phyloP scores from a whole-genome alignment of 1,140 invertebrate species.

The Drosophila sp. region DNA sequence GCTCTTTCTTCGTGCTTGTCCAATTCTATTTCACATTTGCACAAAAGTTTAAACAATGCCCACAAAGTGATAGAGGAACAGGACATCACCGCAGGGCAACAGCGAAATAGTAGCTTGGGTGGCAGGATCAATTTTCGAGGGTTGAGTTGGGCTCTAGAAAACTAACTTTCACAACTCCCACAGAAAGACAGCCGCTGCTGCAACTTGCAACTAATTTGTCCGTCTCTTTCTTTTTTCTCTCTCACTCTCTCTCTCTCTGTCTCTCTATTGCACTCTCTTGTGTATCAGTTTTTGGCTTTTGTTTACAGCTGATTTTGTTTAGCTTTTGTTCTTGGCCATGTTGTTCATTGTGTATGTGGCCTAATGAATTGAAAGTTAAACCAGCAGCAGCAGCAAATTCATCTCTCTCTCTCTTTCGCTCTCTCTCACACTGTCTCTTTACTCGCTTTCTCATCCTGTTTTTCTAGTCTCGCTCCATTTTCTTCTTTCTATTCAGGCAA shows the following conservation, averaged over 20 bases:
- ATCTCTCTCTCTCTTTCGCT: constrained; percentile 18
- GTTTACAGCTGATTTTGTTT: constrained; percentile 64
- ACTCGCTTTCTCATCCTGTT: neutral
- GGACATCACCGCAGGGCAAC: constrained; percentile 14
- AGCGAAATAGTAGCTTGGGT: constrained; percentile 20
- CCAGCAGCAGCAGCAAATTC: constrained; percentile 3
- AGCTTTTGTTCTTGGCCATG: constrained; percentile 55
- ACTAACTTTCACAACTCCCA: constrained; percentile 1
- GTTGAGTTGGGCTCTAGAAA: neutral
- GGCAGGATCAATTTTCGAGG: neutral
- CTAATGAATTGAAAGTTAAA: constrained; percentile 59
- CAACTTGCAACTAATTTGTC: constrained; percentile 12
- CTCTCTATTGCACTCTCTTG: neutral
- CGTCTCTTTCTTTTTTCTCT: neutral
- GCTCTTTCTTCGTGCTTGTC: constrained; percentile 17
- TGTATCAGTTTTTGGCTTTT: constrained; percentile 37
- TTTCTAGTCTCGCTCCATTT: neutral
- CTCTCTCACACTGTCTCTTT: constrained; percentile 14
- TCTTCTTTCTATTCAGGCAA: constrained; percentile 10
- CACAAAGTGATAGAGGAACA: constrained; percentile 39
- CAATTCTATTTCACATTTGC: constrained; percentile 64
- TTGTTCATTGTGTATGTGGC: constrained; percentile 23
- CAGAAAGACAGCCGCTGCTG: constrained; percentile 1
- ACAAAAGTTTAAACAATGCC: constrained; percentile 58
- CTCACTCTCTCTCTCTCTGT: neutral